phyloP scores from a whole-genome alignment of 2,113 vertebrate species.

The Forbesichthys agassizii region DNA sequence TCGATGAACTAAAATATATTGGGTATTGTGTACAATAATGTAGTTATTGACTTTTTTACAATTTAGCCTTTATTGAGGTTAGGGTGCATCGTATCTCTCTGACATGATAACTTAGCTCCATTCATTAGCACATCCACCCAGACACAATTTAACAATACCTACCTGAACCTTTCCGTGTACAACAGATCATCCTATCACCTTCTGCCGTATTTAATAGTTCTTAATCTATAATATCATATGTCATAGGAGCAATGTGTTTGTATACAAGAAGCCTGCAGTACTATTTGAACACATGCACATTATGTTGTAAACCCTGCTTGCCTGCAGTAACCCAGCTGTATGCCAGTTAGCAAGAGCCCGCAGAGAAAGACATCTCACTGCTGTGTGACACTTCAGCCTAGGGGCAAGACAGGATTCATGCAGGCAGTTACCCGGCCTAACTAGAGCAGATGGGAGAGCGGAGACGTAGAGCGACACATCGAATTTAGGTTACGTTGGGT shows the following conservation, averaged over 20 bases:
- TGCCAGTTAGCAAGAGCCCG: slow-evolving; percentile 75
- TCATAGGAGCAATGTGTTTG: too few species aligned
- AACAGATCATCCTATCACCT: neutral
- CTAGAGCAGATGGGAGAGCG: slow-evolving; percentile 15
- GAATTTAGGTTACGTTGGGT: slow-evolving; percentile 41
- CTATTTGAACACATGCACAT: neutral
- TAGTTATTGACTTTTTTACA: too few species aligned
- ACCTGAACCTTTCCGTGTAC: too few species aligned
- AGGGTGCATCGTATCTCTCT: too few species aligned
- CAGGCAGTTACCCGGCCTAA: slow-evolving; percentile 26
- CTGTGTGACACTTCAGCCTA: slow-evolving; percentile 73
- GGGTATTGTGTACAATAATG: too few species aligned
- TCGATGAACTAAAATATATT: too few species aligned
- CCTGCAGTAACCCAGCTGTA: slow-evolving; percentile 73
- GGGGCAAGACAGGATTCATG: slow-evolving; percentile 44
- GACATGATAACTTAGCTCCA: too few species aligned
- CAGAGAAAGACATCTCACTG: slow-evolving; percentile 61
- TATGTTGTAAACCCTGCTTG: slow-evolving; percentile 5
- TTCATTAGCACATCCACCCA: too few species aligned
- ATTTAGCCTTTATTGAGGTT: too few species aligned
- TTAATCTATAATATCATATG: too few species aligned
- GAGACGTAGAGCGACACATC: slow-evolving; percentile 31
- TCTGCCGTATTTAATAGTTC: slow-evolving; percentile 14
- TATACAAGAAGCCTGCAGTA: too few species aligned
- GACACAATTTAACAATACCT: too few species aligned